Conservation (phyloP, 1,140 invertebrate species). For the Lordiphosa clarofinis region DNA sequence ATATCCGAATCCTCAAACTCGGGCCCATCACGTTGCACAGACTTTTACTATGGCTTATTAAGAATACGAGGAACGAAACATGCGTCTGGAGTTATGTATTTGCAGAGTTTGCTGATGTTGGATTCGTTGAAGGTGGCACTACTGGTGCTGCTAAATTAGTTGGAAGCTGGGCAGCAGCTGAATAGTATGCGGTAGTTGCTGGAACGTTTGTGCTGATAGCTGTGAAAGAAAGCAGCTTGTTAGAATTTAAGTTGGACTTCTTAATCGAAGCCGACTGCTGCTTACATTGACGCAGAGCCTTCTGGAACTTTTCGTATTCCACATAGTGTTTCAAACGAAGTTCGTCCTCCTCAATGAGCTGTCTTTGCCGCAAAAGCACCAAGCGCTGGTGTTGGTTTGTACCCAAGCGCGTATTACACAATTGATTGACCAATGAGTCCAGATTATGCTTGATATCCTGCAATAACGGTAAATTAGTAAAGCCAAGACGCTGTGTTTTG, state of each 20-base stretch:
- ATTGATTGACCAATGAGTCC: constrained; percentile 72
- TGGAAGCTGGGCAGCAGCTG: constrained; percentile 59
- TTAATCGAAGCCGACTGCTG: neutral
- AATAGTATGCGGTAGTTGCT: constrained; percentile 58
- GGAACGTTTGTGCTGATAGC: constrained; percentile 74
- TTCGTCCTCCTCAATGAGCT: constrained; percentile 79
- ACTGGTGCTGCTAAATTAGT: constrained; percentile 54
- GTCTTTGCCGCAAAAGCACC: constrained; percentile 72
- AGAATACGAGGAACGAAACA: constrained; percentile 38
- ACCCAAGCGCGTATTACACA: constrained; percentile 73
- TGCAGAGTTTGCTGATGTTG: constrained; percentile 47
- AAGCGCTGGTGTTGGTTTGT: constrained; percentile 77
- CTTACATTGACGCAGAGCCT: constrained; percentile 74
- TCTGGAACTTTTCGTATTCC: constrained; percentile 79
- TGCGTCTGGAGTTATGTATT: constrained; percentile 54
- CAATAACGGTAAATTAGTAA: neutral
- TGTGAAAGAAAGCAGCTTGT: constrained; percentile 24
- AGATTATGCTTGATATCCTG: constrained; percentile 79
- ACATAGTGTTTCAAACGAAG: constrained; percentile 77
- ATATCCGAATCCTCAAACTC: constrained; percentile 38
- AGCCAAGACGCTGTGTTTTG: neutral
- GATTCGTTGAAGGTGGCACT: constrained; percentile 49
- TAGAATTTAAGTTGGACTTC: neutral
- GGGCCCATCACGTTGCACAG: constrained; percentile 50
- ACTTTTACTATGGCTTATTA: constrained; percentile 61